These are phyloP conservation scores for Nomada ruficornis DNA, from an alignment of 2,888 invertebrate species.

Conservation along the genomic window DNA sequence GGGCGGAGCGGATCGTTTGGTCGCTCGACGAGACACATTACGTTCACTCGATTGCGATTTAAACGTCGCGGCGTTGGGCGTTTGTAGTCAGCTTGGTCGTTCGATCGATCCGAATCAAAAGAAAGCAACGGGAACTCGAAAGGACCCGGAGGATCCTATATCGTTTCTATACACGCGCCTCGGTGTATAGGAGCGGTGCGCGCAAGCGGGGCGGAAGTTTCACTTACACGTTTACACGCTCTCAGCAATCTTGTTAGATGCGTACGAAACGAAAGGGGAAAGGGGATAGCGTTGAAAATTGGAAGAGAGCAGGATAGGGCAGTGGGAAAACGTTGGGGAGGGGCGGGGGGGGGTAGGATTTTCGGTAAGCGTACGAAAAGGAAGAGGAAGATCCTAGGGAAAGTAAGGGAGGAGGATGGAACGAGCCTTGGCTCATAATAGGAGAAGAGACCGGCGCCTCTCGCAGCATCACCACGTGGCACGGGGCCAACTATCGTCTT, in stretches of 20 bases:
- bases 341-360: too few species aligned
- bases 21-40: too few species aligned
- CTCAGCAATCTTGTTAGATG: background rate
- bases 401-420: slow-evolving; percentile 79
- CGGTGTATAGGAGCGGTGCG: slow-evolving; percentile 4
- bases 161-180: too few species aligned
- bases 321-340: slow-evolving; percentile 1
- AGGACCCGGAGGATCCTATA: background rate
- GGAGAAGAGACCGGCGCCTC: slow-evolving; percentile 83
- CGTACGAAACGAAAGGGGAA: background rate
- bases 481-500: slow-evolving; percentile 84
- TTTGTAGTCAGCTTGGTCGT: too few species aligned
- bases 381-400: slow-evolving; percentile 50
- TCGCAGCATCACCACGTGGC: slow-evolving; percentile 84
- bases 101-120: slow-evolving; percentile 32
- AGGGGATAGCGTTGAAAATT: background rate
- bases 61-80: too few species aligned
- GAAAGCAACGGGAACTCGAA: slow-evolving; percentile 11
- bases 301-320: background rate
- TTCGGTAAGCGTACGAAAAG: slow-evolving; percentile 33
- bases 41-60: too few species aligned
- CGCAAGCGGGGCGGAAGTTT: slow-evolving; percentile 16
- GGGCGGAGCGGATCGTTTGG: too few species aligned
- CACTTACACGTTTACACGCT: slow-evolving; percentile 13
- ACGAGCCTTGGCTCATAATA: slow-evolving; percentile 83